A percentile compares a stretch with the other conserved stretches of the same genome.
These are phyloP conservation scores for Platyrinchus mystaceus DNA, from an alignment of 2,797 vertebrate species.

Conservation along the genomic window DNA sequence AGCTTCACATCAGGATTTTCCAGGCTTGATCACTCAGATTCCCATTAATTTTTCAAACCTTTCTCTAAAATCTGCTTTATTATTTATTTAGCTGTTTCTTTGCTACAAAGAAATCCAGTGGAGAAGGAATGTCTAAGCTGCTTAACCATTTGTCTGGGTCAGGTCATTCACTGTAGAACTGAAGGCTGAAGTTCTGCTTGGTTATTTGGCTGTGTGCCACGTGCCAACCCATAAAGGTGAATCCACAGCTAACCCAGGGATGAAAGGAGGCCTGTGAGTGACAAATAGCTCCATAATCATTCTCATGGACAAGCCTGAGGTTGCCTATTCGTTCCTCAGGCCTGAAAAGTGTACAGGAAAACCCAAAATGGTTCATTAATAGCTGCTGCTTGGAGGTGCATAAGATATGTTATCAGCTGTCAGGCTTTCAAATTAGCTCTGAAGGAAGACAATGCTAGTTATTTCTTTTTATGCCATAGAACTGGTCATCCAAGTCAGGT, in stretches of 20 bases:
- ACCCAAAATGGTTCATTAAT: background rate
- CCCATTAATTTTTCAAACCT: conserved; percentile 67
- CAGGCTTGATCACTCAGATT: conserved; percentile 32
- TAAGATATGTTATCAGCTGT: background rate
- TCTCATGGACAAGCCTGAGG: background rate
- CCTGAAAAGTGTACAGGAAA: background rate
- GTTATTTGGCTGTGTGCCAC: background rate
- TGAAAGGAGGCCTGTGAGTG: background rate
- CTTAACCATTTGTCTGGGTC: background rate
- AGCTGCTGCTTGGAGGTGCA: background rate
- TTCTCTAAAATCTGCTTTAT: conserved; percentile 62
- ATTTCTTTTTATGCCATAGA: background rate
- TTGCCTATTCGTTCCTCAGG: background rate
- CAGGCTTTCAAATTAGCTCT: background rate
- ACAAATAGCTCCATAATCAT: background rate
- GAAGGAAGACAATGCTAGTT: background rate
- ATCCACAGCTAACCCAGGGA: background rate
- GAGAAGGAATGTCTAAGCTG: background rate
- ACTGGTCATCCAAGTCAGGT: background rate
- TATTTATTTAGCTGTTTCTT: conserved; percentile 61
- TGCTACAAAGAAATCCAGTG: conserved; percentile 24
- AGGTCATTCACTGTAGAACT: background rate
- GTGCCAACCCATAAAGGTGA: background rate
- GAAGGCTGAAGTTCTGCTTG: background rate
- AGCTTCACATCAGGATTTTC: background rate